A percentile compares a stretch with the other conserved stretches of the same genome.
Conservation (phyloP, 2,797 vertebrate genomes). For the Heliangelus exortis region DNA sequence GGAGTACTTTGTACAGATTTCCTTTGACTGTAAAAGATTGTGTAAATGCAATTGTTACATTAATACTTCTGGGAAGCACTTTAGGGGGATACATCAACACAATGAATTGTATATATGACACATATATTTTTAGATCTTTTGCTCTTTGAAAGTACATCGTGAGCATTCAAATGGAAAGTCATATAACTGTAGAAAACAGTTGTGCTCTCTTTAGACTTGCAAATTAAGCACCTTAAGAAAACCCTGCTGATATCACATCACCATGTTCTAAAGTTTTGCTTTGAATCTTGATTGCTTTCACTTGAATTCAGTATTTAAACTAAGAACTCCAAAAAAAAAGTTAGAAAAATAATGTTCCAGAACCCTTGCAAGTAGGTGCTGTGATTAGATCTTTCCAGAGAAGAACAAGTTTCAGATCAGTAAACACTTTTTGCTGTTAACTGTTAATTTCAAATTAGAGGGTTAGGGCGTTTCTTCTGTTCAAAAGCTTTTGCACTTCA, state of each 20-base stretch:
- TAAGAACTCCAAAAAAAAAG: conserved; percentile 23
- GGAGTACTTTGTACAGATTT: background rate
- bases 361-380: background rate
- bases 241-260: background rate
- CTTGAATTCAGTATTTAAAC: conserved; percentile 8
- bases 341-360: background rate
- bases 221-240: conserved; percentile 49
- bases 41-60: background rate
- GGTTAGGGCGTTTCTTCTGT: background rate
- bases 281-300: conserved; percentile 41
- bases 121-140: background rate
- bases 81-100: background rate
- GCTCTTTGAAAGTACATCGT: background rate
- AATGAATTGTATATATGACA: background rate
- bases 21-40: background rate
- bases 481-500: background rate
- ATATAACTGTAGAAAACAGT: background rate
- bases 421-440: background rate
- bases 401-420: background rate
- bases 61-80: background rate
- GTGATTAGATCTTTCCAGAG: background rate
- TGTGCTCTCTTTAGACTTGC: conserved; percentile 10
- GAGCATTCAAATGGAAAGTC: background rate
- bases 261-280: background rate
- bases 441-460: background rate